Percentiles rank a stretch among this genome's conserved stretches.
Evolutionary conservation across 2,888 invertebrate genomes (phyloP).

Genomic region (Parthenolecanium corni): DNA sequence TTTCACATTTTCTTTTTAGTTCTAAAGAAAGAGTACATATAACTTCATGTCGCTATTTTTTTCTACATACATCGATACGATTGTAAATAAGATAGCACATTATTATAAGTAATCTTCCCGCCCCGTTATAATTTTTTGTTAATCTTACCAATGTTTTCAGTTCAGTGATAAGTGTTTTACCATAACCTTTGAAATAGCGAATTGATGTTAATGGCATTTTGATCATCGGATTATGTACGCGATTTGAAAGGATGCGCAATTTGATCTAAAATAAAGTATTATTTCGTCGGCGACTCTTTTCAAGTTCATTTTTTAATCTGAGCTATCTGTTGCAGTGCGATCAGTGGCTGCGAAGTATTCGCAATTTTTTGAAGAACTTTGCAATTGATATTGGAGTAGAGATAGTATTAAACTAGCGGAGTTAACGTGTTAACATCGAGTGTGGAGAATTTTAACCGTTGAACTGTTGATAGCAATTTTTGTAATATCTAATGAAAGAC

Average conservation of each 20-base stretch:
- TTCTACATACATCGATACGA: too few relatives aligned
- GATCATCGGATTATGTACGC: slow-evolving; percentile 3
- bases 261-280: slow-evolving; percentile 18
- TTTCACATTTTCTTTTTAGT: background rate
- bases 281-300: slow-evolving; percentile 5
- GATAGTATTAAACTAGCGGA: too few relatives aligned
- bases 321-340: too few relatives aligned
- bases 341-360: too few relatives aligned
- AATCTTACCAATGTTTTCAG: slow-evolving; percentile 4
- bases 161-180: slow-evolving; percentile 9
- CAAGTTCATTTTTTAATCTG: too few relatives aligned
- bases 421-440: too few relatives aligned
- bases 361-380: too few relatives aligned
- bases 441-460: too few relatives aligned
- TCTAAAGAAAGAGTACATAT: slow-evolving; percentile 7
- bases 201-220: slow-evolving; percentile 11
- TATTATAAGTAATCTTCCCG: background rate
- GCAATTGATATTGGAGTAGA: too few relatives aligned
- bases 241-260: slow-evolving; percentile 13
- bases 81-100: too few relatives aligned
- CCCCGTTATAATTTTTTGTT: slow-evolving; percentile 1
- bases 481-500: too few relatives aligned
- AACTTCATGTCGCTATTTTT: background rate
- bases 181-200: slow-evolving; percentile 1
- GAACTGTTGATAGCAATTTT: too few relatives aligned